A percentile compares a stretch with the other conserved stretches of the same genome.
These are phyloP conservation scores for Heteromurus nitidus DNA, from an alignment of 2,888 invertebrate species.

Conservation along the genomic window DNA sequence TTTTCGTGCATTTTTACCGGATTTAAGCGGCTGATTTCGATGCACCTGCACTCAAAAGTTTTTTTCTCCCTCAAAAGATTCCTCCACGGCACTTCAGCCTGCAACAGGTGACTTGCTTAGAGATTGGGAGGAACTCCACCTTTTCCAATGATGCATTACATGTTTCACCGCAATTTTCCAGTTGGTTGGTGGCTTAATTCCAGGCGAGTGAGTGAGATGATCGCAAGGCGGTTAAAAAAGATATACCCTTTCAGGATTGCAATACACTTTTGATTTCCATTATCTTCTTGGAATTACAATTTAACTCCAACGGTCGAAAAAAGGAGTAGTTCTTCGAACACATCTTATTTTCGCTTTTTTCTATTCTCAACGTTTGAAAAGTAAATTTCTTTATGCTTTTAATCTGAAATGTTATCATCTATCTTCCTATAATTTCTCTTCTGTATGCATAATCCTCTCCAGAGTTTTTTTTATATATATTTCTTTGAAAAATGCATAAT, in stretches of 20 bases:
- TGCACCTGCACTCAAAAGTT: conserved; percentile 22
- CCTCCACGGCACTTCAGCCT: conserved; percentile 2
- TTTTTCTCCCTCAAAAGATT: too few species aligned
- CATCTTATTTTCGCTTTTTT: too few species aligned
- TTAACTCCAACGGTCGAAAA: not conserved
- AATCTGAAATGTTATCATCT: conserved; percentile 55
- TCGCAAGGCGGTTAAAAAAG: not conserved
- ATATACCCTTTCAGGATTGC: not conserved
- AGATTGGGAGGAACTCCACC: too few species aligned
- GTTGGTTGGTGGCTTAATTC: not conserved
- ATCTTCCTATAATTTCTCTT: too few species aligned
- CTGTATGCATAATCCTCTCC: too few species aligned
- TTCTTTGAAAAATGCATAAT: not conserved
- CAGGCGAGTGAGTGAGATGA: not conserved
- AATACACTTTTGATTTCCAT: not conserved
- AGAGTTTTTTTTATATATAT: too few species aligned
- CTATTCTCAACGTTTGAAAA: too few species aligned
- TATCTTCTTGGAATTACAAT: not conserved
- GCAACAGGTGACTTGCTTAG: too few species aligned
- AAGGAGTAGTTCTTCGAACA: too few species aligned
- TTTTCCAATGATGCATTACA: conserved; percentile 60
- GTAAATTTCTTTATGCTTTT: too few species aligned
- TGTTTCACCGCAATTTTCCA: conserved; percentile 2
- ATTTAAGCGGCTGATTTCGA: not conserved
- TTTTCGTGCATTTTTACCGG: too few species aligned